Evolutionary conservation across 2,797 vertebrate genomes (phyloP).

Genomic region (Bryconaethiops microstoma): DNA sequence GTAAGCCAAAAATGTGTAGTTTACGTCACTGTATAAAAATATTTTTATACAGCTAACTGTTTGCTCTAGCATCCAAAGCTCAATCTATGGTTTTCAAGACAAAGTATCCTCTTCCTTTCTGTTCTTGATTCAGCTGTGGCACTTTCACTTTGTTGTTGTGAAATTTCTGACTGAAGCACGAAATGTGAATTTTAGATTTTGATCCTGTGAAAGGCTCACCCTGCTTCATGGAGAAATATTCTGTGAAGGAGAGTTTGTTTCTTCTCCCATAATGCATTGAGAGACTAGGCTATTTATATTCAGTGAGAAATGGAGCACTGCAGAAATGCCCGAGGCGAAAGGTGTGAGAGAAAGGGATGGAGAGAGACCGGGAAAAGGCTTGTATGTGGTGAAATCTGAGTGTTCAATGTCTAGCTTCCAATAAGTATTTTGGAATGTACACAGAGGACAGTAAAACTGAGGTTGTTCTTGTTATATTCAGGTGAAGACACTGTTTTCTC

Average conservation of each 20-base stretch:
- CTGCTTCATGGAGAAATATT: not conserved
- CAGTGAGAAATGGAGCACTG: constrained; percentile 54
- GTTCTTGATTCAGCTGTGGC: not conserved
- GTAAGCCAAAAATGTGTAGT: not conserved
- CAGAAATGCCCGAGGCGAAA: constrained; percentile 39
- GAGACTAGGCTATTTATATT: constrained; percentile 54
- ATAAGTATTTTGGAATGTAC: not conserved
- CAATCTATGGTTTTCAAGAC: not conserved
- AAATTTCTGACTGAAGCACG: constrained; percentile 1
- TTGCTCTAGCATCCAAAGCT: not conserved
- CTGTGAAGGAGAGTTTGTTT: constrained; percentile 29
- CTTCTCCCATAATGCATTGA: constrained; percentile 49
- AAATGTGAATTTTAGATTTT: constrained; percentile 14
- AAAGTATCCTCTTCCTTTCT: not conserved
- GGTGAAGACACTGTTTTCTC: not conserved
- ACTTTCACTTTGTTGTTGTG: not conserved
- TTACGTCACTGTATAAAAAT: not conserved
- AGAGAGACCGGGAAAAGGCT: not conserved
- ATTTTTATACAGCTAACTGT: not conserved
- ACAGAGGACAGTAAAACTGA: not conserved
- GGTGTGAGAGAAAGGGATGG: not conserved
- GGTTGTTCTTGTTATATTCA: not conserved
- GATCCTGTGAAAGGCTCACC: not conserved
- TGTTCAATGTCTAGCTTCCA: not conserved
- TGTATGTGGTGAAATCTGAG: not conserved